phyloP scores from a whole-genome alignment of 2,797 vertebrate genomes.

The Tachyglossus aculeatus region DNA sequence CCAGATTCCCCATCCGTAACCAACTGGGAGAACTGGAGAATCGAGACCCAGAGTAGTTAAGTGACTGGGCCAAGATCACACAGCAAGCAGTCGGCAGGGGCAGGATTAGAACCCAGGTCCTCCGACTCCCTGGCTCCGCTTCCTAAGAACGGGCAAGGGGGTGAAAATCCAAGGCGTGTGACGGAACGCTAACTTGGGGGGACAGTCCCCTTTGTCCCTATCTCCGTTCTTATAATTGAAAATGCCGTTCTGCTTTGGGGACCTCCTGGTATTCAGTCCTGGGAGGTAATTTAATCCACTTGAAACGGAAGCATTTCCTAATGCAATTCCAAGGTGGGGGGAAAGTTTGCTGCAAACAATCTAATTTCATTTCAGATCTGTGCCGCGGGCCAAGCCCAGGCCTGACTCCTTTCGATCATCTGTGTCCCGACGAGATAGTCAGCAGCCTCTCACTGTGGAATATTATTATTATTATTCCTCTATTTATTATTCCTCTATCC shows the following conservation, averaged over 20 bases:
- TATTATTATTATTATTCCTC: too few species aligned
- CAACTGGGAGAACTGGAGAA: too few species aligned
- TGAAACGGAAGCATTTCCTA: constrained; percentile 45
- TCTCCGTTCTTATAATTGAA: constrained; percentile 33
- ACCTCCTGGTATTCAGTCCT: constrained; percentile 40
- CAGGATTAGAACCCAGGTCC: neutral
- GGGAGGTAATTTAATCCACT: constrained; percentile 45
- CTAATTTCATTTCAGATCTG: constrained; percentile 45
- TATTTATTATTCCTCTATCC: too few species aligned
- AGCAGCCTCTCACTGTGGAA: constrained; percentile 23
- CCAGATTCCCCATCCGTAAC: too few species aligned
- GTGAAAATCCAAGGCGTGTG: neutral
- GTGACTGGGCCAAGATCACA: neutral
- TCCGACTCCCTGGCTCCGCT: neutral
- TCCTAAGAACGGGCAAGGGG: neutral
- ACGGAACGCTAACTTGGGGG: neutral
- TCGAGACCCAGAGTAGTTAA: too few species aligned
- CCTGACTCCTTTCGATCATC: neutral
- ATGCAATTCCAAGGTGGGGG: constrained; percentile 32
- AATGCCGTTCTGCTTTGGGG: constrained; percentile 50
- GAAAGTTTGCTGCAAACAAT: constrained; percentile 33
- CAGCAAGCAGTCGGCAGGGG: neutral
- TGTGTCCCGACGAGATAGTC: neutral
- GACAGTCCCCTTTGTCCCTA: too few species aligned
- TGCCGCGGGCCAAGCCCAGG: constrained; percentile 22